Base-by-base conservation (phyloP, 1,140 invertebrate genomes). In the Drosophila suzukii region DNA sequence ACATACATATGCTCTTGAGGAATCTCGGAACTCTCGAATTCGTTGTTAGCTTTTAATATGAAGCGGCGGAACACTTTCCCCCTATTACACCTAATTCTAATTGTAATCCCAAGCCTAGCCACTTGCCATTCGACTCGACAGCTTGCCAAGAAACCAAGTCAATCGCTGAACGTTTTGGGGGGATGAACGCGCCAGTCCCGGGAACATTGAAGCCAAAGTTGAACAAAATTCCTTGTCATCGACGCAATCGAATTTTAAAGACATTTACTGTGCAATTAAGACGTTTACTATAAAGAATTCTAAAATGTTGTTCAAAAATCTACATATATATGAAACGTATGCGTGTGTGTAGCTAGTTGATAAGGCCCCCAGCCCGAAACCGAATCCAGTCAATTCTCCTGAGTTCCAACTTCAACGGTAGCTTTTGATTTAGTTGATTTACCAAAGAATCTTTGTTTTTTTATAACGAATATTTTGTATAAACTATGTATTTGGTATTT, bases 281-380 rank as follows among this genome's bases (percentile, higher is more conserved):
- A 57, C 43, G 61, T 75, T 75, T 76, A 76, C 75, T 70, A 78
- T 57, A 77, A 71, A 47, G 39, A 73, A 73, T 82, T 88, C 63
- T 88, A 77, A 79, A 67, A 67, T 83, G 83, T 86, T 88, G 83
- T 86, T 86, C 84, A 83, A 79, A 71, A 36, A 70, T 71, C 65
- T 55, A 58, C 67, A 58, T 71, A 70, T 71, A 74, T 72, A 46
- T 63, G 47, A 75, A 55, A 47, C 34, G 34, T 49, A 32, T 17
- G 24, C 36, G 43, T 30, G 53, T 38, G 46, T 36, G 49, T 84
- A 84, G 62, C 59, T 75, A 63, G 49, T 83, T 88, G 57, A 60
- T 83, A 86, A 89, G 83, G 49, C 51, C 32, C 51, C 68, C 50
- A 63, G 36, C 59, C 43, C 39, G 38, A 60, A 49, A 58, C 65